These are phyloP conservation scores for Erpornis zantholeuca DNA, from an alignment of 2,113 vertebrate genomes.

Conservation along the genomic window DNA sequence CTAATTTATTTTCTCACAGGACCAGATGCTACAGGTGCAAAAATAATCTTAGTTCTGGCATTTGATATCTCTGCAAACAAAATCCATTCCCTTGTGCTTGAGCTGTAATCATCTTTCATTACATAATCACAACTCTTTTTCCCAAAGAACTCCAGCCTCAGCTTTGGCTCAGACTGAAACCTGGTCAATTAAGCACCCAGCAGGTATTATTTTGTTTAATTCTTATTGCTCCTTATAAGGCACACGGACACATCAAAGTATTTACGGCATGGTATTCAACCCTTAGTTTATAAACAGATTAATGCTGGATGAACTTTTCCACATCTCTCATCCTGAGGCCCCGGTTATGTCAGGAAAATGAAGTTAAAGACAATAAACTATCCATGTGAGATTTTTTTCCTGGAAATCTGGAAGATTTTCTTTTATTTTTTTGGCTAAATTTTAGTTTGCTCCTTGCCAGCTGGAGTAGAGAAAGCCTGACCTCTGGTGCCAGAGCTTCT, in stretches of 20 bases:
- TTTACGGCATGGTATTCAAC: not conserved
- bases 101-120: not conserved
- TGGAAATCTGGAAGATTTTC: not conserved
- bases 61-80: not conserved
- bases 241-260: not conserved
- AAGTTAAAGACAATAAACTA: not conserved
- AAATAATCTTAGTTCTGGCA: not conserved
- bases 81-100: not conserved
- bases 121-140: not conserved
- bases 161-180: not conserved
- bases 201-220: not conserved
- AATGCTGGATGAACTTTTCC: not conserved
- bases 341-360: not conserved
- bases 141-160: not conserved
- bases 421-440: not conserved
- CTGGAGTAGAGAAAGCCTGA: not conserved
- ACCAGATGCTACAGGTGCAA: not conserved
- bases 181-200: not conserved
- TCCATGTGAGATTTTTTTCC: not conserved
- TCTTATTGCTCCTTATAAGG: not conserved
- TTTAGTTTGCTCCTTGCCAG: not conserved
- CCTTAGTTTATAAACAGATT: not conserved
- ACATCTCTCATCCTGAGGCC: not conserved
- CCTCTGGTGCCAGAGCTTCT: not conserved
- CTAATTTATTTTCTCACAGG: not conserved